phyloP scores from a whole-genome alignment of 2,113 vertebrate species.

The Ceyx cyanopectus region DNA sequence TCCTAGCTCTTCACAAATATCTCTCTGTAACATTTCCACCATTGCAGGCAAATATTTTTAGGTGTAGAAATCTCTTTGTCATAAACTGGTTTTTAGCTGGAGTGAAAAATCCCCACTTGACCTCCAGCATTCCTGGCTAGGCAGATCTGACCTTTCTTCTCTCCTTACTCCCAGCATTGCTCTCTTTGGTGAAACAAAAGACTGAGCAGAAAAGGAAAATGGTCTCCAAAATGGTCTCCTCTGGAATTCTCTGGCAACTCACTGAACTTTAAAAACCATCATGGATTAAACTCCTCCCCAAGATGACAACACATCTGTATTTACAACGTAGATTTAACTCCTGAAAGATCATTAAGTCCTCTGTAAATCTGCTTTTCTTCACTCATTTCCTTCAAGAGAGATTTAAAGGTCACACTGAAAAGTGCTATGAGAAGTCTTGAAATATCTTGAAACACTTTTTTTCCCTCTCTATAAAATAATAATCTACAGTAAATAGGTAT shows the following conservation, averaged over 20 bases:
- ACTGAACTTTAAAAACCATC: background rate
- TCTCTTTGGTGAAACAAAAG: background rate
- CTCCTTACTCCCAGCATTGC: background rate
- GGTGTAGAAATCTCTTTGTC: background rate
- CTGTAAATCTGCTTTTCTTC: conserved; percentile 11
- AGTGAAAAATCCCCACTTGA: background rate
- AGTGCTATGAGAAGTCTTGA: background rate
- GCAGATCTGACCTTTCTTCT: background rate
- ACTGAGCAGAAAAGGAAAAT: background rate
- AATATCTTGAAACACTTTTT: background rate
- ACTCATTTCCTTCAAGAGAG: background rate
- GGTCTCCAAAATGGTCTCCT: background rate
- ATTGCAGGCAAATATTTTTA: background rate
- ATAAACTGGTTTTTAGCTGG: background rate
- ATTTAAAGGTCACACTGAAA: background rate
- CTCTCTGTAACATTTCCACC: background rate
- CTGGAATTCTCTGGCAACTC: background rate
- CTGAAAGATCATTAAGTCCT: background rate
- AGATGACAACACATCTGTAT: background rate
- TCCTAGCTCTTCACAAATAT: fast-evolving
- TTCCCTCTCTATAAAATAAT: background rate
- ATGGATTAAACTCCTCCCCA: background rate
- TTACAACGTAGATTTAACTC: background rate
- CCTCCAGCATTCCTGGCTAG: background rate
- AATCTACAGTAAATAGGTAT: background rate